Conservation (phyloP, 2,888 invertebrate genomes). For the Frankliniella fusca region DNA sequence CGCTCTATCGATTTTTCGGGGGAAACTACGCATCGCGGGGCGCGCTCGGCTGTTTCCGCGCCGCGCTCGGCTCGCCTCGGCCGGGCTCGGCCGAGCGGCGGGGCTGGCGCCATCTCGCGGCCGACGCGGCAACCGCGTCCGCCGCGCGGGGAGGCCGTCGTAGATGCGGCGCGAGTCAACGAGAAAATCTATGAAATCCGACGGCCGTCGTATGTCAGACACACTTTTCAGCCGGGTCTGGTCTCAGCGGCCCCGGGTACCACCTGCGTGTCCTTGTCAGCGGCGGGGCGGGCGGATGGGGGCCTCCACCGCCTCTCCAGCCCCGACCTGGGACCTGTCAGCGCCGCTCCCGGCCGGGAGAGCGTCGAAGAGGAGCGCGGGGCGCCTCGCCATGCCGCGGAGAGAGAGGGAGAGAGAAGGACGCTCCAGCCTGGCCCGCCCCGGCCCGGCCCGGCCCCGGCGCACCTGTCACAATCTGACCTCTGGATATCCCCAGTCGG, state of each 20-base stretch:
- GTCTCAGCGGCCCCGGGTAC: neutral
- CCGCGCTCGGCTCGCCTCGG: neutral
- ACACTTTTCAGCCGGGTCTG: neutral
- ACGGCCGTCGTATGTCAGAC: slow-evolving; percentile 6
- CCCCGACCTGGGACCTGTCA: neutral
- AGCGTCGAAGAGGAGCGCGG: too few species aligned
- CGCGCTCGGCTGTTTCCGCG: slow-evolving; percentile 1
- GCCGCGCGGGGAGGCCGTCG: neutral
- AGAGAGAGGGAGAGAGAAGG: too few species aligned
- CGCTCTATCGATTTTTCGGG: slow-evolving; percentile 4
- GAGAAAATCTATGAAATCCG: slow-evolving; percentile 25
- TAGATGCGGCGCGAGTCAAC: slow-evolving; percentile 11
- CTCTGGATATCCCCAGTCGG: too few species aligned
- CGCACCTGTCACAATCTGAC: too few species aligned
- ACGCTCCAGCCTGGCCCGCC: too few species aligned
- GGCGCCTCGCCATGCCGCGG: too few species aligned
- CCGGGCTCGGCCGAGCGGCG: neutral
- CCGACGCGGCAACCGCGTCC: neutral
- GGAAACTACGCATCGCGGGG: slow-evolving; percentile 15
- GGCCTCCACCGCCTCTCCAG: neutral
- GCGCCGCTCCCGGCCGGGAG: neutral
- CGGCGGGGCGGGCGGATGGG: neutral
- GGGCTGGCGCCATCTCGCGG: neutral
- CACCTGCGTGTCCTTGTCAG: neutral
- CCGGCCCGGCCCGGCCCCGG: too few species aligned